A percentile compares a stretch with the other conserved stretches of the same genome.
phyloP scores from a whole-genome alignment of 2,113 vertebrate species.

The Scalopus aquaticus region DNA sequence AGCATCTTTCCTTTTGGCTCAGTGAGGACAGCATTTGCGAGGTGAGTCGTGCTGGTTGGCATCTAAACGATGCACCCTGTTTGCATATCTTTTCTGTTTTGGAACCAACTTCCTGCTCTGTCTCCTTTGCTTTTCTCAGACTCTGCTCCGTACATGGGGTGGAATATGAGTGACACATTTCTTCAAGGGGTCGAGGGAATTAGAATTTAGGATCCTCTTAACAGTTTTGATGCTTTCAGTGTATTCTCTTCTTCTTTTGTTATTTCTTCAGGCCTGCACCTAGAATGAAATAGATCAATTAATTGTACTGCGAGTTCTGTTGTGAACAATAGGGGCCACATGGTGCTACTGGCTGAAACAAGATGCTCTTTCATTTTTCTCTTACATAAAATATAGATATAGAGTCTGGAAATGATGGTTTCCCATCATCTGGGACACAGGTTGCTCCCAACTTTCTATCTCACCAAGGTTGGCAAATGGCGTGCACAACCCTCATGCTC shows the following conservation, averaged over 20 bases:
- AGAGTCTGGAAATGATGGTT: neutral
- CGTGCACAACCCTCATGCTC: neutral
- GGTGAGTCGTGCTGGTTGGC: neutral
- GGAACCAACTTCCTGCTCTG: neutral
- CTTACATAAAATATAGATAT: neutral
- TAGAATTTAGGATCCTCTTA: neutral
- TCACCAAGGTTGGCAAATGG: neutral
- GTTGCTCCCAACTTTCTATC: neutral
- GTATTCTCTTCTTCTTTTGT: neutral
- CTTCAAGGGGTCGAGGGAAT: neutral
- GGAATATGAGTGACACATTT: neutral
- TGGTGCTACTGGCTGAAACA: neutral
- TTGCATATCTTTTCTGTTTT: neutral
- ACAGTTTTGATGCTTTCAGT: neutral
- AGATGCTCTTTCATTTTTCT: neutral
- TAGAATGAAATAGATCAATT: neutral
- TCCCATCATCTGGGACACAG: neutral
- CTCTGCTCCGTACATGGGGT: neutral
- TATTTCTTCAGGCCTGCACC: neutral
- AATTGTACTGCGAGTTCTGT: neutral
- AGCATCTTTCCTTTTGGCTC: constrained; percentile 32
- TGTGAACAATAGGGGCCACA: neutral
- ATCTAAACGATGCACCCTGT: neutral
- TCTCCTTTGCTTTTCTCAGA: constrained; percentile 2
- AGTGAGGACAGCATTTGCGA: neutral